Percentiles rank a stretch among this genome's conserved stretches.
Evolutionary conservation across 2,797 vertebrate genomes (phyloP).

Genomic region (Falco cherrug): DNA sequence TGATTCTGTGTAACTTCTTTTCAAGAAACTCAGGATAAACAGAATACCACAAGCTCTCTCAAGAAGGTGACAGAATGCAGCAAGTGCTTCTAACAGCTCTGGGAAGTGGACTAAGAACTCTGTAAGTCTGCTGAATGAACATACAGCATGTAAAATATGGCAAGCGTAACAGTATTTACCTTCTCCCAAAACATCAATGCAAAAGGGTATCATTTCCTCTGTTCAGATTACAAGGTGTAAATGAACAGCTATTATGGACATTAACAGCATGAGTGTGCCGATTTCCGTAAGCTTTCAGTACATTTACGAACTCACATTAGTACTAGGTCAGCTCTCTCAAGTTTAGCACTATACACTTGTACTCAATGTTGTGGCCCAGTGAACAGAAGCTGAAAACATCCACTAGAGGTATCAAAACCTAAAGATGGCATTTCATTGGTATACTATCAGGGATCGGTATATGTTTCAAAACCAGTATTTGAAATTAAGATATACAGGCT

Average conservation of each 20-base stretch:
- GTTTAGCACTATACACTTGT: not conserved
- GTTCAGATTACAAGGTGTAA: not conserved
- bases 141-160: not conserved
- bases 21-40: not conserved
- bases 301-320: not conserved
- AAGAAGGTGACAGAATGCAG: not conserved
- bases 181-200: not conserved
- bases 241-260: not conserved
- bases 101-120: not conserved
- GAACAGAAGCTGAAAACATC: not conserved
- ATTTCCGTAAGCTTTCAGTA: not conserved
- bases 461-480: not conserved
- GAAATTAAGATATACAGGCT: not conserved
- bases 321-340: not conserved
- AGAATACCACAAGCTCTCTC: not conserved
- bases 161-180: not conserved
- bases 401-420: not conserved
- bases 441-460: not conserved
- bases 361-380: not conserved
- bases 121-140: not conserved
- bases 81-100: not conserved
- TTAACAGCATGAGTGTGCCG: not conserved
- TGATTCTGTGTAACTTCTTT: not conserved
- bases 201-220: not conserved
- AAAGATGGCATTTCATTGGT: not conserved